phyloP scores from a whole-genome alignment of 2,113 vertebrate genomes.

The Garra rufa region DNA sequence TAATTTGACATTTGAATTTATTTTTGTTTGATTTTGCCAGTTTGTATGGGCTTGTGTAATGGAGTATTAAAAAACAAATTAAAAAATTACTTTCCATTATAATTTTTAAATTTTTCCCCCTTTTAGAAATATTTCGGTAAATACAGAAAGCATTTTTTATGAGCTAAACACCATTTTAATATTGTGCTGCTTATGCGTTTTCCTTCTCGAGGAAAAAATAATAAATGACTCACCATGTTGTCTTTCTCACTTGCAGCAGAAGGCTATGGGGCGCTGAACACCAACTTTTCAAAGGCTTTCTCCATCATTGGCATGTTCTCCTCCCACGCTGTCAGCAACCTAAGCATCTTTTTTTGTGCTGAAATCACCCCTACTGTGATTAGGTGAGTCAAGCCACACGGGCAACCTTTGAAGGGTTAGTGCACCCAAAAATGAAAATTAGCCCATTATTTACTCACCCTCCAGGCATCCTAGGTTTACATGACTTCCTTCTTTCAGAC shows the following conservation, averaged over 20 bases:
- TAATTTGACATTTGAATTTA: neutral
- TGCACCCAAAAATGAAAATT: too few relatives aligned
- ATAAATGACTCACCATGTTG: neutral
- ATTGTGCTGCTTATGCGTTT: neutral
- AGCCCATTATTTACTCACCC: too few relatives aligned
- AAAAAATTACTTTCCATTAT: neutral
- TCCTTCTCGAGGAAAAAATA: neutral
- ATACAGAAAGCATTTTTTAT: neutral
- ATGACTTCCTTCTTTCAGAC: too few relatives aligned
- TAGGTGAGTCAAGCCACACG: constrained; percentile 77
- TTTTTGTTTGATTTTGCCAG: too few relatives aligned
- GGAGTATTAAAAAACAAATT: neutral
- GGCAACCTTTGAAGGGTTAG: too few relatives aligned
- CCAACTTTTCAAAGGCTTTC: constrained; percentile 90
- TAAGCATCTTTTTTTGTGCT: constrained; percentile 98
- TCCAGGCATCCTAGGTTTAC: too few relatives aligned
- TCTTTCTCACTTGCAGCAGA: constrained; percentile 71
- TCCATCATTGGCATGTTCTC: constrained; percentile 99
- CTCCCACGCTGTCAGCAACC: constrained; percentile 92
- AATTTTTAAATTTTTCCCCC: neutral
- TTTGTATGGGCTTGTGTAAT: neutral
- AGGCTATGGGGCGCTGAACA: constrained; percentile 86
- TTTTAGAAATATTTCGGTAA: neutral
- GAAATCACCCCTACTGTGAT: constrained; percentile 98
- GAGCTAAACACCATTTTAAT: neutral